A percentile compares a stretch with the other conserved stretches of the same genome.
These are phyloP conservation scores for Mixornis gularis DNA, from an alignment of 2,113 vertebrate genomes.

Conservation along the genomic window DNA sequence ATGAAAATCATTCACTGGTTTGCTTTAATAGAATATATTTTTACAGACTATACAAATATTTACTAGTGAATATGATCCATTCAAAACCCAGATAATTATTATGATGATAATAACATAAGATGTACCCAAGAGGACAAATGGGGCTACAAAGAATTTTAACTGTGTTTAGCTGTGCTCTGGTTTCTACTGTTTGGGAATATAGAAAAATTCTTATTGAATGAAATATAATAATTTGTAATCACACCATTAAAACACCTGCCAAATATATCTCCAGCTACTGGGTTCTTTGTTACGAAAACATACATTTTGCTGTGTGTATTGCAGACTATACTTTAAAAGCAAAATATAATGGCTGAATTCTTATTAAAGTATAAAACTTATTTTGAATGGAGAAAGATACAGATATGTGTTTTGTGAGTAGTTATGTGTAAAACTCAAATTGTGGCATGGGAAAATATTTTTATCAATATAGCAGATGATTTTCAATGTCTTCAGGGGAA, in stretches of 20 bases:
- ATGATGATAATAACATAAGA: not conserved
- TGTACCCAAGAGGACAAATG: not conserved
- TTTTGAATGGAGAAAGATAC: not conserved
- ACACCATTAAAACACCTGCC: not conserved
- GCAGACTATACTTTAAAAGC: not conserved
- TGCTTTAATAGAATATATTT: not conserved
- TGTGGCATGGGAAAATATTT: constrained; percentile 40
- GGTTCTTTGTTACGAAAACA: not conserved
- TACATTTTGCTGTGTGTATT: not conserved
- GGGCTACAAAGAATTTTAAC: not conserved
- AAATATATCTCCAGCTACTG: not conserved
- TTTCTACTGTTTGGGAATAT: not conserved
- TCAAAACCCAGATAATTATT: not conserved
- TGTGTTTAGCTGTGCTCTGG: not conserved
- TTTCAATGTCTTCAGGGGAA: constrained; percentile 54
- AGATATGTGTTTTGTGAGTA: not conserved
- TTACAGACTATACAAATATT: not conserved
- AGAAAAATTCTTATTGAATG: not conserved
- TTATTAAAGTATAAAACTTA: not conserved
- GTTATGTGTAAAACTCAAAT: not conserved
- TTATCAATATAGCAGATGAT: constrained; percentile 2
- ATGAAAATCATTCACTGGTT: not conserved
- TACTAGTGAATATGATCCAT: not conserved
- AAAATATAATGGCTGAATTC: not conserved
- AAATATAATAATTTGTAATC: not conserved